Percentiles rank a stretch among this genome's conserved stretches.
phyloP scores from a whole-genome alignment of 2,113 vertebrate genomes.

The Dissostichus mawsoni region DNA sequence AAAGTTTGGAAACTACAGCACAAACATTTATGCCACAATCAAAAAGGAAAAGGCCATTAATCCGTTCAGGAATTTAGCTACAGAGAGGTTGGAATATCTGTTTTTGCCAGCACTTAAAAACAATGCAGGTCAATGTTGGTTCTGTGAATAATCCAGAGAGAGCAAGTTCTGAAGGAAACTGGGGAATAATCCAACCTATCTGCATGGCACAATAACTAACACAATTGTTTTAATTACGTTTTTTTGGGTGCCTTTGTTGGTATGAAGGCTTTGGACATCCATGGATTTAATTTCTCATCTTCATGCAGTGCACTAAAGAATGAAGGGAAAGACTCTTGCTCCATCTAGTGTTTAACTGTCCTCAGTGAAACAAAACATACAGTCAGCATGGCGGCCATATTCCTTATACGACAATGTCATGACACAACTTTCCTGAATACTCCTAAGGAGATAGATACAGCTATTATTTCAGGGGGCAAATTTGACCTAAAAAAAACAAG shows the following conservation, averaged over 20 bases:
- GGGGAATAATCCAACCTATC: background rate
- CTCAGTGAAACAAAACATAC: constrained; percentile 12
- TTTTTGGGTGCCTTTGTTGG: background rate
- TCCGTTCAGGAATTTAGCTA: background rate
- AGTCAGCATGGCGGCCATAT: background rate
- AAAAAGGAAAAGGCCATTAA: background rate
- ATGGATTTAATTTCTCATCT: constrained; percentile 3
- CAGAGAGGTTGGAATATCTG: background rate
- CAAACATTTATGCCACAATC: background rate
- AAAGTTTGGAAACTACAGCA: background rate
- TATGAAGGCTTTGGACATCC: background rate
- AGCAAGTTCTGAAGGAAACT: background rate
- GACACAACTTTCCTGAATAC: background rate
- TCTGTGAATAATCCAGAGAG: background rate
- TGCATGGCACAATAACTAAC: background rate
- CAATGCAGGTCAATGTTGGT: background rate
- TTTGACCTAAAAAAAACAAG: background rate
- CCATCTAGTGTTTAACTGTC: constrained; percentile 65
- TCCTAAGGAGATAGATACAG: too few species aligned
- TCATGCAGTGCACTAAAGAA: background rate
- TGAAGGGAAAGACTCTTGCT: constrained; percentile 1
- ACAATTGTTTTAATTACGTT: too few species aligned
- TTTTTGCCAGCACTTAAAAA: background rate
- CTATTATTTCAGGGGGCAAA: background rate
- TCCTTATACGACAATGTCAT: background rate